phyloP scores from a whole-genome alignment of 2,888 invertebrate genomes.

The Epirrhoe tristata region DNA sequence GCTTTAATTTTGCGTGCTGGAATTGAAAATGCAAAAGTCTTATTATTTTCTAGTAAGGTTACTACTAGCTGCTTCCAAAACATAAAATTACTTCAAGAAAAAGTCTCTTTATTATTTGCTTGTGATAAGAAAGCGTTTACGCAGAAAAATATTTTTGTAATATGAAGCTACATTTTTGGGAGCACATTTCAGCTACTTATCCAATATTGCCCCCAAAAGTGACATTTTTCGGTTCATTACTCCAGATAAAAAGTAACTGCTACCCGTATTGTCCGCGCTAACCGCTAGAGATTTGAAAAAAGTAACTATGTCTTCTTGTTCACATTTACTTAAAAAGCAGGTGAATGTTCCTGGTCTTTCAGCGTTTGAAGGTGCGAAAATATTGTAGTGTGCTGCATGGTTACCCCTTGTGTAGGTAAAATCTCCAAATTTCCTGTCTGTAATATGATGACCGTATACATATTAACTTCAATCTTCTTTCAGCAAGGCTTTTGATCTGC shows the following conservation, averaged over 20 bases:
- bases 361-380: not conserved
- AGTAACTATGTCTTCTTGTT: conserved; percentile 48
- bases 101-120: not conserved
- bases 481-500: no score
- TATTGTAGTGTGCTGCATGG: not conserved
- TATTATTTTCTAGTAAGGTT: conserved; percentile 1
- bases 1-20: conserved; percentile 15
- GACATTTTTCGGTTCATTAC: conserved; percentile 34
- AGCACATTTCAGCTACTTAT: conserved; percentile 30
- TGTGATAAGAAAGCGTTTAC: conserved; percentile 11
- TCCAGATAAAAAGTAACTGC: conserved; percentile 42
- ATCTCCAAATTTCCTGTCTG: not conserved
- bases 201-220: conserved; percentile 33
- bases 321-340: conserved; percentile 15
- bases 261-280: conserved; percentile 47
- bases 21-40: not conserved
- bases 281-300: conserved; percentile 50
- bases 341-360: not conserved
- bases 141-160: conserved; percentile 20
- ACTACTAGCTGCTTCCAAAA: no score
- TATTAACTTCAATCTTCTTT: no score
- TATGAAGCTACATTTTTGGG: conserved; percentile 20
- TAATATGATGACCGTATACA: no score
- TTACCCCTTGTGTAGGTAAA: not conserved
- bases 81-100: not conserved